phyloP scores from a whole-genome alignment of 2,113 vertebrate genomes.

The Phasianus colchicus region DNA sequence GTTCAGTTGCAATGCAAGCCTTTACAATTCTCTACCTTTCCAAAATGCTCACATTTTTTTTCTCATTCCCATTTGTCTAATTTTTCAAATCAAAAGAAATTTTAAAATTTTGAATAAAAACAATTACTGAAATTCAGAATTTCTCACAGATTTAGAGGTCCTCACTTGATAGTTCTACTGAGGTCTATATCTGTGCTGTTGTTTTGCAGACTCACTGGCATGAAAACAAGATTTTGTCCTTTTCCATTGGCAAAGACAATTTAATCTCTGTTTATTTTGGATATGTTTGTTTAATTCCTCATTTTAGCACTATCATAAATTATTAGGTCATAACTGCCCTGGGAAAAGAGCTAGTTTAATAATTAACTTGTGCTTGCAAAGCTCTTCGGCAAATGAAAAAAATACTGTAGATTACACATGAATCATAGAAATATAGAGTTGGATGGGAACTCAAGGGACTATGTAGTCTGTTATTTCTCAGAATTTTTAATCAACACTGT shows the following conservation, averaged over 20 bases:
- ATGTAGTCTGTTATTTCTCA: background rate
- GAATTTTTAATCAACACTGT: conserved; percentile 25
- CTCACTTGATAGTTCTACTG: background rate
- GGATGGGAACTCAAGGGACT: background rate
- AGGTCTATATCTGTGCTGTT: background rate
- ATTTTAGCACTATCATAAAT: conserved; percentile 19
- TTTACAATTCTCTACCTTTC: background rate
- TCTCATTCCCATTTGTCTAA: background rate
- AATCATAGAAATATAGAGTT: background rate
- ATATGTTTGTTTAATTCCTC: conserved; percentile 42
- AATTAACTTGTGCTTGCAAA: conserved; percentile 32
- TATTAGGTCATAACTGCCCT: conserved; percentile 30
- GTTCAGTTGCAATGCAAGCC: background rate
- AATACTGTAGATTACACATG: background rate
- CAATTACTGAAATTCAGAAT: background rate
- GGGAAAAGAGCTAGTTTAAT: conserved; percentile 40
- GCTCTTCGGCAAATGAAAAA: background rate
- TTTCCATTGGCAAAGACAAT: conserved; percentile 16
- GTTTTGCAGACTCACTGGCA: background rate
- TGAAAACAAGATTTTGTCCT: background rate
- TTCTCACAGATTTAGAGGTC: background rate
- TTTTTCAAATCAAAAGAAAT: background rate
- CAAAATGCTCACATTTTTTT: background rate
- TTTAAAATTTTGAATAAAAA: background rate
- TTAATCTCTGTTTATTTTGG: conserved; percentile 36